These are phyloP conservation scores for Thymallus thymallus DNA, from an alignment of 2,113 vertebrate species.

Conservation along the genomic window DNA sequence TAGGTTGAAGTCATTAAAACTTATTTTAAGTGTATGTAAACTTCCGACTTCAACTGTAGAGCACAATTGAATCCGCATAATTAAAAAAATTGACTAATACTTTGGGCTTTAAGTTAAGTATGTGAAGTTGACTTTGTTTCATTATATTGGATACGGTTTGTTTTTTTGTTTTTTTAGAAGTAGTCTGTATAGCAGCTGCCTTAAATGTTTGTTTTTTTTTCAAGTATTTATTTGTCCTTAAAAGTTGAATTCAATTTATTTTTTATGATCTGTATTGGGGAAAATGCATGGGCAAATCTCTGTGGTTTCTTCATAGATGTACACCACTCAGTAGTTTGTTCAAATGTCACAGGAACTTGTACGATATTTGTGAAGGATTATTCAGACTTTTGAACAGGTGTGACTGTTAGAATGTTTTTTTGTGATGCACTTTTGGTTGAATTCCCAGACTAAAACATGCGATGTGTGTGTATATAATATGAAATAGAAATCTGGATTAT, in stretches of 20 bases:
- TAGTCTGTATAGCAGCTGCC: too few relatives aligned
- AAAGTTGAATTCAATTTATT: conserved; percentile 24
- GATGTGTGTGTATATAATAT: neutral
- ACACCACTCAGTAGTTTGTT: neutral
- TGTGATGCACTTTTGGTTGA: conserved; percentile 65
- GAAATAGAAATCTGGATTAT: conserved; percentile 1
- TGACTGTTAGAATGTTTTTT: conserved; percentile 25
- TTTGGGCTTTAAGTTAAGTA: conserved; percentile 31
- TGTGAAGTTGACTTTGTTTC: conserved; percentile 50
- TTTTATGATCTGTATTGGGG: neutral
- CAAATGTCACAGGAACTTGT: neutral
- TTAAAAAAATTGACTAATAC: conserved; percentile 37
- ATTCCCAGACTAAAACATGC: neutral
- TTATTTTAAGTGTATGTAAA: too few relatives aligned
- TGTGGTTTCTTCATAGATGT: conserved; percentile 17
- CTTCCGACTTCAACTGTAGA: too few relatives aligned
- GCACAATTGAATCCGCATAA: neutral
- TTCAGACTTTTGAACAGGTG: conserved; percentile 20
- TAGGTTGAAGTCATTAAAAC: too few relatives aligned
- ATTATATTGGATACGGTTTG: too few relatives aligned
- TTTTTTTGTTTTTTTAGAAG: too few relatives aligned
- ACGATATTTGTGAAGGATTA: conserved; percentile 23
- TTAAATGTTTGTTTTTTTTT: too few relatives aligned
- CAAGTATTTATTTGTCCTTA: conserved; percentile 14
- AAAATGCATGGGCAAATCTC: conserved; percentile 13